Evolutionary conservation across 2,113 vertebrate species (phyloP), one percentile per base, ranked within the genome.

Genomic region (Anser brachyrhynchus): DNA sequence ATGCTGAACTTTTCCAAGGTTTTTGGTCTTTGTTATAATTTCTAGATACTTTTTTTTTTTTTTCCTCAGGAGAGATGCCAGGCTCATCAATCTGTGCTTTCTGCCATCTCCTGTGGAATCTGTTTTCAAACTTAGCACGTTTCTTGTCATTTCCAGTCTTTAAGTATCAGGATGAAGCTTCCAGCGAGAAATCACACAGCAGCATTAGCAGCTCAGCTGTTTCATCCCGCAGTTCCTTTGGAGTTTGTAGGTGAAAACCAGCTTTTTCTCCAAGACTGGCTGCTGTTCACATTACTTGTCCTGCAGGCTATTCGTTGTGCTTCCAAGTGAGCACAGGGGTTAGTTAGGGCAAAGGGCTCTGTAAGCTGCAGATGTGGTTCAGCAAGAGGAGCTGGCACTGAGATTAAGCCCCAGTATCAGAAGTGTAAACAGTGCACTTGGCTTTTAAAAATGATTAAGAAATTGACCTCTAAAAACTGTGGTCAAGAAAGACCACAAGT

Each of bases 271-370:
- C 28, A 23, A 2, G 39, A 1, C 71, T 37, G 22, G 44, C 41
- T 15, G 3, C 46, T 5, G 28, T 3, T 31, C 3, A 3, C 2
- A 9, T 11, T 25, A 31, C 64, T 31, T 7, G 31, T 22, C 35
- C 28, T 43, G 2, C 13, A 0, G 3, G 3, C 23, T 20, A 6
- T 20, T 25, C 57, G 19, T 51, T 19, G 33, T 0, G 0, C 75
- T 17, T 3, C 89, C 71, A 13, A 59, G 61, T 11, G 73, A 35
- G 65, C 2, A 0, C 28, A 16, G 39, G 10, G 66, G 15, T 49
- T 5, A 65, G 93, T 35, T 5, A 65, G 91, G 61, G 49, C 93
- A 95, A 93, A 96, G 94, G 84, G 61, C 90, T 55, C 20, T 11
- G 12, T 5, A 35, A 15, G 4, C 2, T 29, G 35, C 59, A 44